Percentiles rank a stretch among this genome's conserved stretches.
phyloP scores from a whole-genome alignment of 2,113 vertebrate genomes.

The Hippocampus guttulatus region DNA sequence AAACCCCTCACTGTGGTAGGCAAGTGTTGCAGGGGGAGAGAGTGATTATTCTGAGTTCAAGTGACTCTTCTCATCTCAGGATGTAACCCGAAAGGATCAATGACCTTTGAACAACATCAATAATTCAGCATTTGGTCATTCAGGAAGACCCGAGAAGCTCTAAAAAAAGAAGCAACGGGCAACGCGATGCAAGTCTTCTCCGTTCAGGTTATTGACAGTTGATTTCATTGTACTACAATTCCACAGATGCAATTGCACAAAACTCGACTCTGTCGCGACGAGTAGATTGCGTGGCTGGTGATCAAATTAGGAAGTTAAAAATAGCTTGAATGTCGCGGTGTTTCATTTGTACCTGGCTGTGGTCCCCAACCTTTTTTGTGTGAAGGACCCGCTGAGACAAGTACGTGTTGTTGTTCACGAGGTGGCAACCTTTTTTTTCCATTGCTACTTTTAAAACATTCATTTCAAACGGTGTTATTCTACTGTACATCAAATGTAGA shows the following conservation, averaged over 20 bases:
- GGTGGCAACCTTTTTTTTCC: too few relatives aligned
- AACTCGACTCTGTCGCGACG: conserved; percentile 9
- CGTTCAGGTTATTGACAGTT: conserved; percentile 34
- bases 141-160: conserved; percentile 41
- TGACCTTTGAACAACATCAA: conserved; percentile 54
- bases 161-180: conserved; percentile 50
- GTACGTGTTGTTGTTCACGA: too few relatives aligned
- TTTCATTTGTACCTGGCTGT: background rate
- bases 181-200: conserved; percentile 43
- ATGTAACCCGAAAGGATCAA: conserved; percentile 43
- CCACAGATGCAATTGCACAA: conserved; percentile 19
- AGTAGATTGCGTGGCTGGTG: conserved; percentile 10
- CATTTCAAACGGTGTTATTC: too few relatives aligned
- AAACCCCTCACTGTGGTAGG: conserved; percentile 2
- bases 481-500: too few relatives aligned
- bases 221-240: conserved; percentile 41
- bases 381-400: too few relatives aligned
- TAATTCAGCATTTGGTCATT: conserved; percentile 62
- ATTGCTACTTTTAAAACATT: too few relatives aligned
- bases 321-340: background rate
- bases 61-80: conserved; percentile 38
- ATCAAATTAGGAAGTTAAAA: background rate
- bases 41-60: conserved; percentile 38
- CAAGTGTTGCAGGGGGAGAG: conserved; percentile 15
- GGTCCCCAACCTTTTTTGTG: too few relatives aligned